Base-by-base conservation (phyloP, 2,888 invertebrate genomes). In the Endotricha flammealis region DNA sequence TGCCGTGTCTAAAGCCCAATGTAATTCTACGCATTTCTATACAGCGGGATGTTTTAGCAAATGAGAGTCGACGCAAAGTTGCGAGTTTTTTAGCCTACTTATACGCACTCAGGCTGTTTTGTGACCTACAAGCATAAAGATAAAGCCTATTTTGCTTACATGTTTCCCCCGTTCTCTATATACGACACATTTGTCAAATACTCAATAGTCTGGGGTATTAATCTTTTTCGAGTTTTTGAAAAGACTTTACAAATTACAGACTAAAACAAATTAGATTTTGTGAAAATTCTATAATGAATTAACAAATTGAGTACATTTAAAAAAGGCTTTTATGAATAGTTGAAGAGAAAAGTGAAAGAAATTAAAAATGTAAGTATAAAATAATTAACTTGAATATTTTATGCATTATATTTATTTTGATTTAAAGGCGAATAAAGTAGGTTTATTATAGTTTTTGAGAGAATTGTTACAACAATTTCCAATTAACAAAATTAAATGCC, bases 41-140 rank as follows among this genome's bases (percentile, higher is more conserved):
- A 64, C 53, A 53, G 55, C 53, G 63, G 67, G 65, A 70, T 73
- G 72, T 80, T 78, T 80, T 80, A 80, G 78, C 74, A 80, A 81
- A 81, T 80, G 81, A 81, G 71, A 57, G 53, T 48, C 56, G 67
- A 64, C 64, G 64, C 64, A 58, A 51, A 52, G 56, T 65, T 22
- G 66, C 65, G 66, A 66, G 64, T 68, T 66, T 64, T 53, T 64
- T 55, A 56, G 53, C 50, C 8, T 22, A 12, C 28, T 28, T 8
- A 35, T 27, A 33, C 12, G 27, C 25, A 10, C 11, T n/a, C n/a
- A n/a, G n/a, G n/a, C n/a, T n/a, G 64, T 68, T 66, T 64, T 53
- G 65, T 55, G 55, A 52, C 50, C 8, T 22, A 12, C 28, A 28
- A 5, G 29, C 20, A 20, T 20, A 4, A 6, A n/a, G n/a, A 20